Conservation (phyloP, 2,113 vertebrate species). For the Aegotheles bennettii region DNA sequence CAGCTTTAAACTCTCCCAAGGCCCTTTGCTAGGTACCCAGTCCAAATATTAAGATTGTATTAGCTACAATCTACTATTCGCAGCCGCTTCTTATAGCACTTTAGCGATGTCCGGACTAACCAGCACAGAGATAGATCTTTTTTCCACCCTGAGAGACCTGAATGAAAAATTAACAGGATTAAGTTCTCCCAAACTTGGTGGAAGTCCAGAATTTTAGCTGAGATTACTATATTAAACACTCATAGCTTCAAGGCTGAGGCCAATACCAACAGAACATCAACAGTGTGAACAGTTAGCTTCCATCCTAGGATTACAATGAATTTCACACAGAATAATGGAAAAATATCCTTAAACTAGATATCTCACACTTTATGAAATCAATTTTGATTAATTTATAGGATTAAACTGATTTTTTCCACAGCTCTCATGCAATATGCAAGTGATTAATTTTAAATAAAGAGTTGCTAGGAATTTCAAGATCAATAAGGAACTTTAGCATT, state of each 20-base stretch:
- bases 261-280: not conserved
- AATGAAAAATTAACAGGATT: not conserved
- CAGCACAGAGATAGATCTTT: not conserved
- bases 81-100: not conserved
- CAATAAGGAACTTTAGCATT: not conserved
- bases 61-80: not conserved
- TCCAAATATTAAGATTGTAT: not conserved
- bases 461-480: not conserved
- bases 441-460: not conserved
- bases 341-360: not conserved
- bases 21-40: not conserved
- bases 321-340: not conserved
- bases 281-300: not conserved
- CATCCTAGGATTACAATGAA: not conserved
- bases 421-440: not conserved
- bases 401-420: not conserved
- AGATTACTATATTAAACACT: not conserved
- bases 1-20: not conserved
- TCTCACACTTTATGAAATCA: not conserved
- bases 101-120: not conserved
- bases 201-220: not conserved
- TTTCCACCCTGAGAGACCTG: not conserved
- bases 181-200: not conserved
- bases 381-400: not conserved
- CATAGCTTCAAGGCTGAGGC: not conserved